Evolutionary conservation across 2,888 invertebrate species (phyloP).

Genomic region (Dryococelus australis): DNA sequence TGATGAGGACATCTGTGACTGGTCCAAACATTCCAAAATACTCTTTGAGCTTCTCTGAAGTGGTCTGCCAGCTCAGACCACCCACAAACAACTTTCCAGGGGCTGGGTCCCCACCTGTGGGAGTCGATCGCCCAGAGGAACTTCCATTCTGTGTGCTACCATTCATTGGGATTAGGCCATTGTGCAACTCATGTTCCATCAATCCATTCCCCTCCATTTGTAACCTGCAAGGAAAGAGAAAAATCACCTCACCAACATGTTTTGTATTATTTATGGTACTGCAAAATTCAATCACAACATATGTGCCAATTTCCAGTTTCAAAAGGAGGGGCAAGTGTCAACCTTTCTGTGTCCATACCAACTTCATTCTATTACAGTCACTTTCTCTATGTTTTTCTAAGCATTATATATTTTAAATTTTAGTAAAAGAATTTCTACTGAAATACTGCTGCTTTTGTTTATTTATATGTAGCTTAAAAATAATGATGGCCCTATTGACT

Average conservation of each 20-base stretch:
- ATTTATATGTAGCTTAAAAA: too few species aligned
- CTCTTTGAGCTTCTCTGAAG: conserved; percentile 89
- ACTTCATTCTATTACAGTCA: too few species aligned
- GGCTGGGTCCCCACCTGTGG: conserved; percentile 68
- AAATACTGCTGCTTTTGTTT: too few species aligned
- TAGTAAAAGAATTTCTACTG: too few species aligned
- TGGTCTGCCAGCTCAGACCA: conserved; percentile 93
- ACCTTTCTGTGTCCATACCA: too few species aligned
- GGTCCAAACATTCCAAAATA: conserved; percentile 93
- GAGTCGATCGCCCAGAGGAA: conserved; percentile 60
- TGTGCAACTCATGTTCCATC: conserved; percentile 62
- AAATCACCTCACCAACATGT: not conserved
- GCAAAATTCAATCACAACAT: too few species aligned
- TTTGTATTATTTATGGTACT: not conserved
- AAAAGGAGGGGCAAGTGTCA: too few species aligned
- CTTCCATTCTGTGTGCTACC: conserved; percentile 54
- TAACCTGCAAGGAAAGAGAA: conserved; percentile 56
- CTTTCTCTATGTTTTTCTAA: too few species aligned
- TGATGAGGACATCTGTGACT: conserved; percentile 89
- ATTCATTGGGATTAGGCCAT: conserved; percentile 57
- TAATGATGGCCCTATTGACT: too few species aligned
- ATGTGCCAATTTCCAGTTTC: too few species aligned
- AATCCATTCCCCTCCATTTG: conserved; percentile 58
- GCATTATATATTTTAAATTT: too few species aligned
- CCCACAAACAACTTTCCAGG: conserved; percentile 90